phyloP scores from a whole-genome alignment of 2,888 invertebrate species.

The Parnassius smintheus region DNA sequence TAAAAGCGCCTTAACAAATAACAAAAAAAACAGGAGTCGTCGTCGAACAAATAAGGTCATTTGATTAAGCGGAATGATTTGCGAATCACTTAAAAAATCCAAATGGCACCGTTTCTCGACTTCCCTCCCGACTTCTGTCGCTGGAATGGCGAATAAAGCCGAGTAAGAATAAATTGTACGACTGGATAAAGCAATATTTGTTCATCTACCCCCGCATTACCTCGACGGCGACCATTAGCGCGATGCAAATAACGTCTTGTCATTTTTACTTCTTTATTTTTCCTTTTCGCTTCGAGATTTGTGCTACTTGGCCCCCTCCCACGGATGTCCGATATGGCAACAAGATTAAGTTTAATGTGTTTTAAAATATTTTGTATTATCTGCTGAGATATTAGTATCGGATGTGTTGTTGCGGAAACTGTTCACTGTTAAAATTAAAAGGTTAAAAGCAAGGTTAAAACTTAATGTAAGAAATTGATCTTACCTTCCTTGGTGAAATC shows the following conservation, averaged over 20 bases:
- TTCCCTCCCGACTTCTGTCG: constrained; percentile 62
- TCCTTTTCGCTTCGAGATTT: constrained; percentile 56
- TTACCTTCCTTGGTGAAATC: no score
- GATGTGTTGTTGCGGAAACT: no score
- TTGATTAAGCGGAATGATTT: constrained; percentile 77
- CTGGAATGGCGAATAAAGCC: constrained; percentile 71
- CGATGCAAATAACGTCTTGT: constrained; percentile 81
- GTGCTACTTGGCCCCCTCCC: constrained; percentile 53
- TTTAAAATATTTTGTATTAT: constrained; percentile 7
- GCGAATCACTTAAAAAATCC: constrained; percentile 73
- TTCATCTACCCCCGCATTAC: constrained; percentile 79
- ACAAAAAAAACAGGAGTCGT: constrained; percentile 51
- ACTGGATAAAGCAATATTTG: constrained; percentile 81
- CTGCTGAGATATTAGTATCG: background rate
- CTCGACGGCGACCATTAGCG: constrained; percentile 75
- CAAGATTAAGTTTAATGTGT: constrained; percentile 37
- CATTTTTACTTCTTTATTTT: constrained; percentile 80
- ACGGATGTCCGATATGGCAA: constrained; percentile 51
- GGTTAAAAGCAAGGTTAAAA: no score
- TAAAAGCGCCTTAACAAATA: constrained; percentile 14
- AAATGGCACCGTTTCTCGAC: constrained; percentile 69
- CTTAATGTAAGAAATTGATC: no score
- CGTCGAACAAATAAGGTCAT: constrained; percentile 67
- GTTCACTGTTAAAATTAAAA: no score
- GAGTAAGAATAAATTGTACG: constrained; percentile 78